Evolutionary conservation across 2,797 vertebrate species (phyloP), one percentile per base, ranked within the genome.

Genomic region (Micropoecilia bifurca): DNA sequence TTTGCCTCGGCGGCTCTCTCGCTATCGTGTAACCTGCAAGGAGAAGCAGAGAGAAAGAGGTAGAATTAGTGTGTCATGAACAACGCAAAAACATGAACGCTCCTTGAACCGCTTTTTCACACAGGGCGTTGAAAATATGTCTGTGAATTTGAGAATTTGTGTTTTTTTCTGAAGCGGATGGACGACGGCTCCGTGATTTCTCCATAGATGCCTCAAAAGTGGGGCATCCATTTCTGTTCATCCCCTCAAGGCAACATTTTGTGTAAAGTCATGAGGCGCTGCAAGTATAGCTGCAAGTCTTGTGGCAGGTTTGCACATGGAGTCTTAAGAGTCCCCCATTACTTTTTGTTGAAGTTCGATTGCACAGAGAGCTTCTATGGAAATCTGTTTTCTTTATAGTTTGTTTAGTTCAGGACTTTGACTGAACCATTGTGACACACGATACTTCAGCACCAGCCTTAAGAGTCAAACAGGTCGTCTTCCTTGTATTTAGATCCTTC

Each of bases 11-110:
- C 33, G 66, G 83, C 90, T 91, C 87, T 94, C 95, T 95, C 89
- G 97, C 97, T 99, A 99, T 97, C 97, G 97, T 30, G 97, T 99
- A 79, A 99, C 98, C 98, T 99, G 80, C 93, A 90, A 92, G 53
- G 73, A 80, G 83, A 45, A 16, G 28, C 41, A 46, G 68, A 69
- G 68, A 25, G 33, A 36, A 30, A 41, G 20, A 3, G 48, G 22
- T 22, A 68, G 66, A 88, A 87, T 89, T 72, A 76, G 79, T 71
- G 79, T 83, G 50, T 59, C 53, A 30, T 39, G 85, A 73, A 88
- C 78, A 76, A 28, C 16, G 68, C 5, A 71, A 71, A 45, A 45
- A 71, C 16, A 71, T 28, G 12, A 71, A 71, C 6, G 45, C 25
- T 71, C 25, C 12, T 28, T 46, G 68, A 71, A 45, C 6, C 48